Evolutionary conservation across 2,113 vertebrate genomes (phyloP).

Genomic region (Vimba vimba): DNA sequence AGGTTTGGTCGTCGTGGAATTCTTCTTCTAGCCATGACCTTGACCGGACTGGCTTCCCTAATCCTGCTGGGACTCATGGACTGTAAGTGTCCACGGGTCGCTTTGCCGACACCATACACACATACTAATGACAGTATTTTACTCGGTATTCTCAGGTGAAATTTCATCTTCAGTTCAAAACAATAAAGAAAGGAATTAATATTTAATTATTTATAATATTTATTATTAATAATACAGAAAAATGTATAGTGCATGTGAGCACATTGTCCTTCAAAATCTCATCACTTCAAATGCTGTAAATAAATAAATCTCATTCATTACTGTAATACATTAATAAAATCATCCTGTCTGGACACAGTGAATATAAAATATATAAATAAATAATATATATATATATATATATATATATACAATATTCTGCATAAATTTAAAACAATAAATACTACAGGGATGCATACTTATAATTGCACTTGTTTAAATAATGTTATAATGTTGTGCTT

Average conservation of each 20-base stretch:
- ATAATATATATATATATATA: neutral
- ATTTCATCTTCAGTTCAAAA: neutral
- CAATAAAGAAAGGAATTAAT: no score
- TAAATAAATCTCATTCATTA: neutral
- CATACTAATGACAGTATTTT: neutral
- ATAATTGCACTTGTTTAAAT: neutral
- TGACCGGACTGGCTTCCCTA: constrained; percentile 85
- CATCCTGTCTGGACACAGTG: neutral
- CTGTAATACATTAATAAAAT: neutral
- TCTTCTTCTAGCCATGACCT: constrained; percentile 84
- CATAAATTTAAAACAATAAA: neutral
- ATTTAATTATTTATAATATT: no score
- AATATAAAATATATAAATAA: neutral
- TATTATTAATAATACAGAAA: no score
- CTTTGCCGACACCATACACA: no score
- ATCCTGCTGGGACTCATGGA: constrained; percentile 87
- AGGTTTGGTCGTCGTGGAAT: constrained; percentile 87
- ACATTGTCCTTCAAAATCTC: neutral
- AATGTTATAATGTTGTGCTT: neutral
- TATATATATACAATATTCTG: neutral
- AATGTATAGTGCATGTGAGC: no score
- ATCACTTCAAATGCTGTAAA: neutral
- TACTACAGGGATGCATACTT: neutral
- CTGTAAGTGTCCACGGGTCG: constrained; percentile 75
- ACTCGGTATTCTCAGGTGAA: neutral